A percentile compares a stretch with the other conserved stretches of the same genome.
phyloP scores from a whole-genome alignment of 1,140 invertebrate genomes.

The Odontomachus brunneus region DNA sequence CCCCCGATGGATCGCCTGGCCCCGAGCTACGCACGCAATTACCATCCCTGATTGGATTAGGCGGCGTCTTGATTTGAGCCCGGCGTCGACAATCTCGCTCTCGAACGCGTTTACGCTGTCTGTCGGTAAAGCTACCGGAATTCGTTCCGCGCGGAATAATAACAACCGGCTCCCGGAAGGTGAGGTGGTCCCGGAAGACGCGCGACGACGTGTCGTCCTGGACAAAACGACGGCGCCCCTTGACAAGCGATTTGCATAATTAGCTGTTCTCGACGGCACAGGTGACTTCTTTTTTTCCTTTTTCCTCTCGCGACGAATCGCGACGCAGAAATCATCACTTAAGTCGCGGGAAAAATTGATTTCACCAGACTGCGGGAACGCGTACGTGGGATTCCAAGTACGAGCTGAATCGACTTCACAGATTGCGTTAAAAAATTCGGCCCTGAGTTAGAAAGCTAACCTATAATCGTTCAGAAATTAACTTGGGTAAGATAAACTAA shows the following conservation, averaged over 20 bases:
- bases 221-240: not conserved
- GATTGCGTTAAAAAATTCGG: too few species aligned
- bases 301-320: not conserved
- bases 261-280: not conserved
- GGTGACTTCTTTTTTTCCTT: not conserved
- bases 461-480: too few species aligned
- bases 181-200: slow-evolving; percentile 7
- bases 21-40: slow-evolving; percentile 83
- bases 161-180: slow-evolving; percentile 25
- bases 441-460: too few species aligned
- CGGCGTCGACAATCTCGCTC: slow-evolving; percentile 75
- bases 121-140: slow-evolving; percentile 65
- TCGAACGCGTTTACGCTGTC: slow-evolving; percentile 71
- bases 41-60: slow-evolving; percentile 84
- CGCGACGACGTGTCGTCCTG: not conserved
- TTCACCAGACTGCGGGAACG: too few species aligned
- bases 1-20: slow-evolving; percentile 74
- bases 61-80: slow-evolving; percentile 82
- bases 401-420: too few species aligned
- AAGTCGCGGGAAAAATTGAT: not conserved
- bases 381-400: too few species aligned
- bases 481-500: too few species aligned
- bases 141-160: slow-evolving; percentile 49
- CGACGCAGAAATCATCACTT: not conserved
- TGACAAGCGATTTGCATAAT: slow-evolving; percentile 33